Evolutionary conservation across 1,140 invertebrate genomes (phyloP).

Genomic region (Diachasmimorpha longicaudata): DNA sequence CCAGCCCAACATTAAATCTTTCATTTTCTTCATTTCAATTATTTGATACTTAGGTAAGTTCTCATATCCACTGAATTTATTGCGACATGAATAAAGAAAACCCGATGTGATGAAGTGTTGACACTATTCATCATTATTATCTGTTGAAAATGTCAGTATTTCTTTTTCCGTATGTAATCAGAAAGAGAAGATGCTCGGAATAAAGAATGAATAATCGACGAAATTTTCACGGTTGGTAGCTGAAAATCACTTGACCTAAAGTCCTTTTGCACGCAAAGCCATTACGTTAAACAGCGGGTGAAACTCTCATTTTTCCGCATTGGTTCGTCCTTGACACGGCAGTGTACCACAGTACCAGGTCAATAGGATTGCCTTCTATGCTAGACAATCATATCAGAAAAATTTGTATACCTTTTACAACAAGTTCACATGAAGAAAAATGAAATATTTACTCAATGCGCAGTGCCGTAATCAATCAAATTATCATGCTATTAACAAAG

Average conservation of each 20-base stretch:
- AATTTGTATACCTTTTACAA: too few species aligned
- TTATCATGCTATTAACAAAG: not conserved
- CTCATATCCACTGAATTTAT: not conserved
- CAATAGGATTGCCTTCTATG: slow-evolving; percentile 18
- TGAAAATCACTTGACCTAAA: slow-evolving; percentile 12
- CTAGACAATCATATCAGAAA: slow-evolving; percentile 1
- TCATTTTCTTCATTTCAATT: not conserved
- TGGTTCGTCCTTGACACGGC: slow-evolving; percentile 31
- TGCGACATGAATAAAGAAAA: not conserved
- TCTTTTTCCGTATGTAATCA: not conserved
- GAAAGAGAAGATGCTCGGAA: not conserved
- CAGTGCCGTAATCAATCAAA: not conserved
- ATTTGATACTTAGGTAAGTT: not conserved
- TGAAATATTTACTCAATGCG: not conserved
- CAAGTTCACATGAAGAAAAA: slow-evolving; percentile 16
- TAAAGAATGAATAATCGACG: not conserved
- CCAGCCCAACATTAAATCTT: slow-evolving; percentile 6
- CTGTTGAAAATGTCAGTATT: not conserved
- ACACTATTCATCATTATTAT: too few species aligned
- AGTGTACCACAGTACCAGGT: slow-evolving; percentile 29
- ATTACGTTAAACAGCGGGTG: slow-evolving; percentile 8
- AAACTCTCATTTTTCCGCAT: not conserved
- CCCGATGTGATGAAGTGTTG: too few species aligned
- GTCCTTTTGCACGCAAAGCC: slow-evolving; percentile 26
- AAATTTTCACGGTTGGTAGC: slow-evolving; percentile 21